Base-by-base conservation (phyloP, 2,113 vertebrate genomes). In the Phodopus roborovskii region DNA sequence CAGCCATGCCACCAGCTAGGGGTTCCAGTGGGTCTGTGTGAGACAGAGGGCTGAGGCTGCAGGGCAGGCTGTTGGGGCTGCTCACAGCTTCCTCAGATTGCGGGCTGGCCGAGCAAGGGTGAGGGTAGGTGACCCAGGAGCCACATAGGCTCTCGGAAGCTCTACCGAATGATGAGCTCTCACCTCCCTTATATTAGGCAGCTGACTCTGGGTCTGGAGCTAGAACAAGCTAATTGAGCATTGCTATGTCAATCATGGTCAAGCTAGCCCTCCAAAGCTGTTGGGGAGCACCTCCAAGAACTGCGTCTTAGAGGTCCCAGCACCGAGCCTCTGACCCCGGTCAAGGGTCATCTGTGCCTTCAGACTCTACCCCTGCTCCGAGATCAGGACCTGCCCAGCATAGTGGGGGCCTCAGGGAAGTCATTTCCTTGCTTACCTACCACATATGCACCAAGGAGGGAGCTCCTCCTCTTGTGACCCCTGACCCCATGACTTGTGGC, bases 41-140 rank as follows among this genome's bases (percentile, higher is more conserved):
- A 42, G 89, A 24, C 0, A 2, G 0, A 9, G n/a, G 42, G 36
- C 64, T 0, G 1, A 20, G n/a, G 70, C 33, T 4, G 10, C 33
- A 48, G 64, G 30, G 36, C 74, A 6, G 64, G 16, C 45, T 17
- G 1, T 45, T 26, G 4, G 11, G 45, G 77, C 48, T 19, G 17
- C 79, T 30, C 9, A 7, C 0, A 60, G 50, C 45, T 53, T 62
- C 91, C n/a, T 71, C 10, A 1, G 77, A 20, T 30, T 42, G 30
- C 45, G 15, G 30, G 62, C 68, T 8, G 75, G 74, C 24, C 71
- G 0, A 0, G 45, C 71, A 0, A 0, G 45, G 50, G n/a, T 15
- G 22, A 50, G 62, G 5, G 39, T 13, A 17, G 60, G 56, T 30
- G 88, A 30, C 45, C 50, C 81, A 39, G 91, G 92, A 39, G 26